Evolutionary conservation across 2,113 vertebrate species (phyloP).

Genomic region (Eudyptes chrysolophus): DNA sequence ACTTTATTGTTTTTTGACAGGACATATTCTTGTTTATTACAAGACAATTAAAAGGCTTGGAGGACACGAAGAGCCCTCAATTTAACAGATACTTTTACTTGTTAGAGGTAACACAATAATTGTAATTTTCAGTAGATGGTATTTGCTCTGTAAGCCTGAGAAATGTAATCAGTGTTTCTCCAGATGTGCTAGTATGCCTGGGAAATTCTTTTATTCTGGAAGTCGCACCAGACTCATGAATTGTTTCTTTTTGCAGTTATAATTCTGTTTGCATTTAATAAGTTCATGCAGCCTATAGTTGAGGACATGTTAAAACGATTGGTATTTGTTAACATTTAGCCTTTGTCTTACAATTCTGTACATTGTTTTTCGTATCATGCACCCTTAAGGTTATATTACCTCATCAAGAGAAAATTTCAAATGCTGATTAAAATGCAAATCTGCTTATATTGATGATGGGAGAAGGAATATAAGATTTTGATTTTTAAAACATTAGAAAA

Average conservation of each 20-base stretch:
- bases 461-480: neutral
- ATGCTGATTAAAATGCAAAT: neutral
- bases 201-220: neutral
- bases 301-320: neutral
- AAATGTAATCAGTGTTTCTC: neutral
- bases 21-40: slow-evolving; percentile 99
- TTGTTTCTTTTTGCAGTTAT: neutral
- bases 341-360: neutral
- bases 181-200: neutral
- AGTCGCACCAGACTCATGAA: neutral
- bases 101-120: slow-evolving; percentile 85
- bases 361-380: neutral
- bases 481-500: neutral
- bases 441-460: neutral
- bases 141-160: neutral
- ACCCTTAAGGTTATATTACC: neutral
- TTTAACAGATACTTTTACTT: slow-evolving; percentile 99
- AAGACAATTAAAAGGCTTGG: slow-evolving; percentile 96
- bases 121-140: neutral
- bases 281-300: neutral
- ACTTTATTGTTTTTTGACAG: slow-evolving; percentile 73
- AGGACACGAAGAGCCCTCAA: slow-evolving; percentile 98
- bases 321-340: neutral
- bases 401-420: neutral
- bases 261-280: neutral